Base-by-base conservation (phyloP, 2,797 vertebrate genomes). In the Rhynchonycteris naso region DNA sequence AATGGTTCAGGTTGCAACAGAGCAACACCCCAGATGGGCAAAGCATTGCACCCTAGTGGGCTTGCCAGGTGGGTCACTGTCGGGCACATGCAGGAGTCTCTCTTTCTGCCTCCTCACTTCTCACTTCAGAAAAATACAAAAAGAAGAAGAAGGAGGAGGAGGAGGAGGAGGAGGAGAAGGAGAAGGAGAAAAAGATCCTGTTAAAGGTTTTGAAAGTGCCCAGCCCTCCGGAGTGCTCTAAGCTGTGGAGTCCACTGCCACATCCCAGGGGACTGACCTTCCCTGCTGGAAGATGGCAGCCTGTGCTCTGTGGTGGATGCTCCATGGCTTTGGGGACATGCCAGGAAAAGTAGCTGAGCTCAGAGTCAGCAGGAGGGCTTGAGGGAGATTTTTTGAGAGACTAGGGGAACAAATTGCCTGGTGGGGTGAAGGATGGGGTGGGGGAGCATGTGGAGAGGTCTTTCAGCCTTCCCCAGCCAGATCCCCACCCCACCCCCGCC, bases 391-490 rank as follows among this genome's bases (percentile, higher is more conserved):
- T 90, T 71, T 71, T 12, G 50, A 72, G 86, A 54, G n/a, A 66
- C 19, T 2, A 3, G 22, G 24, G 91, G 91, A 69, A 90, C 96
- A 96, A 47, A 69, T 76, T 10, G 90, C 90, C 89, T 12, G 56
- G 21, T 0, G 0, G n/a, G 80, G 65, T 22, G 68, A 90, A 96
- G 93, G 66, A 76, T 71, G 90, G 24, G 54, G 79, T 28, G 35
- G 47, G 22, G 35, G 78, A n/a, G 72, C 54, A 14, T n/a, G 30
- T 24, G 68, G 74, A 74, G 93, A 96, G 96, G 92, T 83, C 19
- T 72, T 81, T 93, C 87, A 0, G 43, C 96, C 58, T 94, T 92
- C 63, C 6, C 47, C 16, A 96, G 96, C 94, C 97, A 97, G 95
- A 80, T 96, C 87, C 82, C n/a, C n/a, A n/a, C n/a, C n/a, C n/a